Evolutionary conservation across 2,888 invertebrate species (phyloP).

Genomic region (Dysmachus trigonus): DNA sequence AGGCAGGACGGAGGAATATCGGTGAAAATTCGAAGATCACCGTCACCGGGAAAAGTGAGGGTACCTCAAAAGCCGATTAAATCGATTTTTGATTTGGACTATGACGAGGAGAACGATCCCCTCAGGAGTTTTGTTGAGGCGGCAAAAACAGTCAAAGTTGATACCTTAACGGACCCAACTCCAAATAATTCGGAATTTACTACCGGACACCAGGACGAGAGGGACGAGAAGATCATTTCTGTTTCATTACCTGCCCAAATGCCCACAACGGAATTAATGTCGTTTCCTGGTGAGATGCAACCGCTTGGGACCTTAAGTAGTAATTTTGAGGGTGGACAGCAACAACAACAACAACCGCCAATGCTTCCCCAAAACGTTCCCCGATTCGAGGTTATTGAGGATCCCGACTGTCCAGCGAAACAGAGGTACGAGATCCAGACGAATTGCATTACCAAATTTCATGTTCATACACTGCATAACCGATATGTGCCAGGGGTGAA

Average conservation of each 20-base stretch:
- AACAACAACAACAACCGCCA: not conserved
- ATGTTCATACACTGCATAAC: slow-evolving; percentile 69
- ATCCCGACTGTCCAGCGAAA: slow-evolving; percentile 60
- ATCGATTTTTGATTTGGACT: slow-evolving; percentile 64
- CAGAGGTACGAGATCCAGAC: slow-evolving; percentile 58
- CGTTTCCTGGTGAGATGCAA: not conserved
- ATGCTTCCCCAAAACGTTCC: slow-evolving; percentile 46
- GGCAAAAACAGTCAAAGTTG: slow-evolving; percentile 38
- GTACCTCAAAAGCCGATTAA: slow-evolving; percentile 55
- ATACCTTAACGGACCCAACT: not conserved
- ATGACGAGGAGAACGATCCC: slow-evolving; percentile 62
- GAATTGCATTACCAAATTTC: slow-evolving; percentile 62
- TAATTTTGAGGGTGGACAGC: not conserved
- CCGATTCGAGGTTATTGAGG: slow-evolving; percentile 56
- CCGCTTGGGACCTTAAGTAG: not conserved
- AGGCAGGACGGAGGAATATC: not conserved
- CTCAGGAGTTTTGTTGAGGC: slow-evolving; percentile 56
- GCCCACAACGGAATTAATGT: not conserved
- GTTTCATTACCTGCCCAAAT: not conserved
- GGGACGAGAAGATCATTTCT: not conserved
- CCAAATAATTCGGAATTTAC: not conserved
- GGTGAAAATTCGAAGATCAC: not conserved
- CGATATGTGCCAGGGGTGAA: slow-evolving; percentile 69
- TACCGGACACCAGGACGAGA: not conserved
- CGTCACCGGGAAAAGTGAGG: slow-evolving; percentile 1